Evolutionary conservation across 2,797 vertebrate genomes (phyloP).

Genomic region (Petrocephalus schoutedeni): DNA sequence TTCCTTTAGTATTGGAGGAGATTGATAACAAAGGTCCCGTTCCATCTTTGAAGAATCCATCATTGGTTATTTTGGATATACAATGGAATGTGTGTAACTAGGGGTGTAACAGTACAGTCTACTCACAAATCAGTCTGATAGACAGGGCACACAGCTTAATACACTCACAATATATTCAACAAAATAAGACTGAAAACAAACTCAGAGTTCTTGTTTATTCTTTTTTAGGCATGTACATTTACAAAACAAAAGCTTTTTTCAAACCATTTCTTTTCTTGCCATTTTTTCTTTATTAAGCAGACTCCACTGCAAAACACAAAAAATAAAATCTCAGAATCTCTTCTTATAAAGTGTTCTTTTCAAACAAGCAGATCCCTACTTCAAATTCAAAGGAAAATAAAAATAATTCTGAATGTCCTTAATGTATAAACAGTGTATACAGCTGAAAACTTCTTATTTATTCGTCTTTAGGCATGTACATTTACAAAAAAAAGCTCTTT

Average conservation of each 20-base stretch:
- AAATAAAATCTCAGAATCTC: background rate
- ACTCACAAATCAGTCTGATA: background rate
- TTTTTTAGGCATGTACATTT: background rate
- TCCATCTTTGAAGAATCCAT: background rate
- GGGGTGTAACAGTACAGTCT: background rate
- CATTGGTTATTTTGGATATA: background rate
- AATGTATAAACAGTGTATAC: too few species aligned
- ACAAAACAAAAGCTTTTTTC: background rate
- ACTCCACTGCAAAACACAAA: background rate
- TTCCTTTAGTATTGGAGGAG: background rate
- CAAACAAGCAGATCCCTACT: too few species aligned
- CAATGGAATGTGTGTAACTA: background rate
- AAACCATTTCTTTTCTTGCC: background rate
- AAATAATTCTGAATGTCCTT: too few species aligned
- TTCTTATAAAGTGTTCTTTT: too few species aligned
- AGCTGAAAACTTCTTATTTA: too few species aligned
- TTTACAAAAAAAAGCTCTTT: too few species aligned
- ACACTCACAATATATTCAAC: background rate
- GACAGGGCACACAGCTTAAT: background rate
- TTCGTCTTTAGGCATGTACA: too few species aligned
- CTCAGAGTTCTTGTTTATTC: background rate
- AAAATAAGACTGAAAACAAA: background rate
- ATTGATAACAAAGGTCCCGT: too few species aligned
- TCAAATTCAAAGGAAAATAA: too few species aligned
- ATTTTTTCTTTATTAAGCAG: background rate